Evolutionary conservation across 92 coral and sea anemone genomes (phyloP), one percentile per base, ranked within the genome.

Genomic region (Pocillopora grandis): DNA sequence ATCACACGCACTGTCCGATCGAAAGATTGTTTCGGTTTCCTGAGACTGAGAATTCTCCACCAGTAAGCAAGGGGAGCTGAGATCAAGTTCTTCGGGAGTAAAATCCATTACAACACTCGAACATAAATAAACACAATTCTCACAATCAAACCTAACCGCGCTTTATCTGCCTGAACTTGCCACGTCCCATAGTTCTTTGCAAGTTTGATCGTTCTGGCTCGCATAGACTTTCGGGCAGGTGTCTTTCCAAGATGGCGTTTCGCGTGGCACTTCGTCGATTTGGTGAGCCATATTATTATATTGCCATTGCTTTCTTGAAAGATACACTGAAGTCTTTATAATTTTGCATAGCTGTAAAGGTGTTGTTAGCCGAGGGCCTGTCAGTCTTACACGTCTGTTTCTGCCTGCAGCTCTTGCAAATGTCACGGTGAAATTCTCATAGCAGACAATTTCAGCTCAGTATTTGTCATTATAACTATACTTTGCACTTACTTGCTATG

Each of bases 171-270:
- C 78, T 81, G 74, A 64, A 58, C 78, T 58, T 55, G 74, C 63
- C 42, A 21, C 86, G 12, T 56, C 78, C 86, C 86, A 75, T 27
- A 64, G 36, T 19, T 6, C 86, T 62, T 27, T 73, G 73, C 80
- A 49, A 63, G 11, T 36, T 16, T 52, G 42, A 62, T 62, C n/a
- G 6, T 82, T 6, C 52, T 42, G 17, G 71, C 62, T 48, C 80
- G 31, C 80, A 48, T 18, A 83, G 86, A 23, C 65, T 55, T 18
- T 3, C 52, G 86, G 86, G 86, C 15, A 73, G 62, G 36, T 42
- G 85, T 74, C 87, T 71, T 91, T 93, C 95, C 98, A 95, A 91
- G 88, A 94, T 94, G 98, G 98, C 98, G 95, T 94, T 95, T 90
- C 97, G 98, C 75, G 89, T 92, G 92, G 95, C 98, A 72, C 93